Conservation (phyloP, 2,888 invertebrate genomes). For the Eilema sororculum region DNA sequence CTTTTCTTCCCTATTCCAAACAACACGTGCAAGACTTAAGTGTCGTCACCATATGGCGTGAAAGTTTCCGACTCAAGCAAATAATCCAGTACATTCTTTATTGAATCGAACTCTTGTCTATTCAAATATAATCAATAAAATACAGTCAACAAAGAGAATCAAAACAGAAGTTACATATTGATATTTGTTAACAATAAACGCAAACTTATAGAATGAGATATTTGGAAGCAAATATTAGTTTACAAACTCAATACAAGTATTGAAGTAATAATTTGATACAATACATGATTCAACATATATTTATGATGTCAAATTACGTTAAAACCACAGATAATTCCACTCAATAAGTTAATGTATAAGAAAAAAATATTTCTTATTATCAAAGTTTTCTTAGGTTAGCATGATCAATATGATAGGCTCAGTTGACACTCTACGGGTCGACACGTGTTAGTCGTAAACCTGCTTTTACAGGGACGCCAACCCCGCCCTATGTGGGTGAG, state of each 20-base stretch:
- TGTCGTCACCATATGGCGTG: neutral
- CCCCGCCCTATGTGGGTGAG: constrained; percentile 64
- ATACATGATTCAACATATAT: neutral
- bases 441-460: constrained; percentile 84
- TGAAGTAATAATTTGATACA: constrained; percentile 4
- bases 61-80: neutral
- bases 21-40: neutral
- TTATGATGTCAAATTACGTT: constrained; percentile 8
- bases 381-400: constrained; percentile 47
- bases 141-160: constrained; percentile 4
- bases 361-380: constrained; percentile 16
- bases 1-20: neutral
- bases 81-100: neutral
- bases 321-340: neutral
- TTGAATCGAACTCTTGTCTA: neutral
- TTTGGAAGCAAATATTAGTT: constrained; percentile 13
- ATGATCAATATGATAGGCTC: constrained; percentile 67
- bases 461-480: constrained; percentile 74
- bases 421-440: constrained; percentile 60
- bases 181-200: constrained; percentile 9
- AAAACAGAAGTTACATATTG: constrained; percentile 15
- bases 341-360: constrained; percentile 4
- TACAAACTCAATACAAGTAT: constrained; percentile 6
- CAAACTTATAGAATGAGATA: constrained; percentile 10
- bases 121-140: constrained; percentile 4